phyloP scores from a whole-genome alignment of 2,113 vertebrate species.

The Monarcha castaneiventris region DNA sequence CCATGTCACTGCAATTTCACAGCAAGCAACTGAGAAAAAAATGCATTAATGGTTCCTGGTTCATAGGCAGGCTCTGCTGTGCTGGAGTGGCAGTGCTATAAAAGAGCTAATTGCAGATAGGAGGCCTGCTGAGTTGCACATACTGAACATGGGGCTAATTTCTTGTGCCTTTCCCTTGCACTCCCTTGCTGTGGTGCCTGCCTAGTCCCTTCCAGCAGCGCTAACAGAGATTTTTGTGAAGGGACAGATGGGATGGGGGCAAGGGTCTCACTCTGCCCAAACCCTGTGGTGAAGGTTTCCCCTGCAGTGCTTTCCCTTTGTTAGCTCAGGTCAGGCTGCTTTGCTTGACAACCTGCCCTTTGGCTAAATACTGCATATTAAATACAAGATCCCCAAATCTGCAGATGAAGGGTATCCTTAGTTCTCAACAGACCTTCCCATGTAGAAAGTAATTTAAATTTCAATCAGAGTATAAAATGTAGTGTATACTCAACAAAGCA shows the following conservation, averaged over 20 bases:
- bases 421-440: conserved; percentile 19
- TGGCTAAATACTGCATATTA: not conserved
- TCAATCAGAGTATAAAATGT: conserved; percentile 17
- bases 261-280: not conserved
- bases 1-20: not conserved
- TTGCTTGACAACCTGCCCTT: not conserved
- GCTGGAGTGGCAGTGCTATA: not conserved
- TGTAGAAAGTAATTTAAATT: conserved; percentile 39
- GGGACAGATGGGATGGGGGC: not conserved
- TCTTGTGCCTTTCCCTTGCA: not conserved
- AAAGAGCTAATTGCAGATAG: not conserved
- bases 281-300: rapidly evolving
- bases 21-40: not conserved
- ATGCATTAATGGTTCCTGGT: not conserved
- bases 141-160: not conserved
- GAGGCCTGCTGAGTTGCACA: not conserved
- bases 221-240: not conserved
- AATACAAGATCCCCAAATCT: not conserved
- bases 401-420: not conserved
- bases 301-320: not conserved
- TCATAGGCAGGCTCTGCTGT: not conserved
- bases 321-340: not conserved
- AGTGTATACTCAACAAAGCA: conserved; percentile 5
- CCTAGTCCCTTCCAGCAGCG: not conserved
- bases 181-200: not conserved